Evolutionary conservation across 2,113 vertebrate genomes (phyloP).

Genomic region (Capra hircus): DNA sequence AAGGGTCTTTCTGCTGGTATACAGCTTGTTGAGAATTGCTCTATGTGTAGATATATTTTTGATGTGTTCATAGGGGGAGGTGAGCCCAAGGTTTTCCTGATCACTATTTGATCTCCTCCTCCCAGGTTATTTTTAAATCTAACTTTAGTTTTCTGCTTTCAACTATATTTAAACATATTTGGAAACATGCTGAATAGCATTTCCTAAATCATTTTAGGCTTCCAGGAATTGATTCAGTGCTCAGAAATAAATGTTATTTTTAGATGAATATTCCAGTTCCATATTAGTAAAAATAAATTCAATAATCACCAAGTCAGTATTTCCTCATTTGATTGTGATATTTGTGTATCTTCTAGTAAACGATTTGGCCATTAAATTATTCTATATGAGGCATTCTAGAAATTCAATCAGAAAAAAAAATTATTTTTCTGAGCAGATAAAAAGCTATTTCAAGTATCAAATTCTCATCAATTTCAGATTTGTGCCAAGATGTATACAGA

Average conservation of each 20-base stretch:
- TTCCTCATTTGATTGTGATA: neutral
- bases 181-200: neutral
- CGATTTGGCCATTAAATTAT: neutral
- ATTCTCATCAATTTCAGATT: neutral
- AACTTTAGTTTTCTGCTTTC: neutral
- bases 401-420: neutral
- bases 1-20: neutral
- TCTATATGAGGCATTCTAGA: neutral
- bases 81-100: neutral
- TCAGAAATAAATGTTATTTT: neutral
- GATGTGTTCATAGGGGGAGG: neutral
- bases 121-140: neutral
- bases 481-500: neutral
- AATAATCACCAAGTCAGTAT: neutral
- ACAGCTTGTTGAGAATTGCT: neutral
- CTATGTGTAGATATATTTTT: neutral
- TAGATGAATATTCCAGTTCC: neutral
- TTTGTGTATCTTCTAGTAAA: neutral
- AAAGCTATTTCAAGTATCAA: neutral
- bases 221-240: neutral
- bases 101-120: neutral
- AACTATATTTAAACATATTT: neutral
- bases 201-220: neutral
- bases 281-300: conserved; percentile 22
- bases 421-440: neutral